Conservation (phyloP, 2,888 invertebrate genomes). For the Phaedon cochleariae region DNA sequence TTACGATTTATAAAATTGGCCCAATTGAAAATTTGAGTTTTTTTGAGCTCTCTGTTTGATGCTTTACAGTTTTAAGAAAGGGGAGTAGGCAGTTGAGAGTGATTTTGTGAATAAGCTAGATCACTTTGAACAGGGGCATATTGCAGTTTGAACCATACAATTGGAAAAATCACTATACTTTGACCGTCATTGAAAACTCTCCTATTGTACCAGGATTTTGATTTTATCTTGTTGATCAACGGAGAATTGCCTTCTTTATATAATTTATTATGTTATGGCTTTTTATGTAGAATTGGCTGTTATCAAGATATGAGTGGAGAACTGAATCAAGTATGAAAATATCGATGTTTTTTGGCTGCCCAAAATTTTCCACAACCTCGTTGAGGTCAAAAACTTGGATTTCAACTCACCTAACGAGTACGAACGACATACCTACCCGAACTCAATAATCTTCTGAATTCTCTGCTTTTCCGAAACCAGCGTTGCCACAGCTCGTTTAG, state of each 20-base stretch:
- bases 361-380: constrained; percentile 5
- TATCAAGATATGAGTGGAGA: background rate
- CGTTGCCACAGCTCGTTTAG: too few relatives aligned
- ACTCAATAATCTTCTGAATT: too few relatives aligned
- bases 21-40: background rate
- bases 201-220: background rate
- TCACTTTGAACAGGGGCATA: constrained; percentile 2
- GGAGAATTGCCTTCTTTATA: background rate
- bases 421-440: constrained; percentile 3
- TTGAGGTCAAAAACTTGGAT: constrained; percentile 5
- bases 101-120: background rate
- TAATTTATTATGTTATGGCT: background rate
- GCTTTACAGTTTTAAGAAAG: background rate
- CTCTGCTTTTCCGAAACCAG: too few relatives aligned
- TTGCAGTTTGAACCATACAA: background rate
- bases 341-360: background rate
- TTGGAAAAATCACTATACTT: background rate
- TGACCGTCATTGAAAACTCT: background rate
- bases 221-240: background rate
- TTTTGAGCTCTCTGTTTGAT: background rate
- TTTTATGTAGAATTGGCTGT: background rate
- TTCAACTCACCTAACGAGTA: background rate
- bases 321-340: constrained; percentile 1
- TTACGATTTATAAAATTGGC: background rate
- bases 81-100: background rate